Conservation (phyloP, 2,113 vertebrate species). For the Crypturellus undulatus region DNA sequence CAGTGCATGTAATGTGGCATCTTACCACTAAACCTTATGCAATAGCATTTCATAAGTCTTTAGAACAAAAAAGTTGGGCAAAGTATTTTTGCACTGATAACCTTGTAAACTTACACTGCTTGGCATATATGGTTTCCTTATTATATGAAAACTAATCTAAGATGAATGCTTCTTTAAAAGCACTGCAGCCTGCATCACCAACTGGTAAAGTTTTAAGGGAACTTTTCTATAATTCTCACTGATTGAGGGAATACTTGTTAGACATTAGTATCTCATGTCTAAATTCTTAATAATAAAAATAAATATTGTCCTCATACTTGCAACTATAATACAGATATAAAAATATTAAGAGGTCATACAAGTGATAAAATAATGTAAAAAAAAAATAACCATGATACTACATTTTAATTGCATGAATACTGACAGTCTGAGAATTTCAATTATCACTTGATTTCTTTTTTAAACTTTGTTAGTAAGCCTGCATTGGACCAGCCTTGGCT, state of each 20-base stretch:
- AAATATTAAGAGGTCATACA: not conserved
- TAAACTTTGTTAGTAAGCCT: not conserved
- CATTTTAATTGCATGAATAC: not conserved
- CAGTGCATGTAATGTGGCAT: not conserved
- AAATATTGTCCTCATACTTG: not conserved
- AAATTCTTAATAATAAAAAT: not conserved
- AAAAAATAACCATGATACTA: not conserved
- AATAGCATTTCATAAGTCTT: not conserved
- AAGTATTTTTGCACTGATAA: constrained; percentile 73
- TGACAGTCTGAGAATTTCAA: not conserved
- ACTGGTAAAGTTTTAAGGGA: not conserved
- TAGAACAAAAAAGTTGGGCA: constrained; percentile 28
- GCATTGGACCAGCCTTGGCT: not conserved
- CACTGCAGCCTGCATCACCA: not conserved
- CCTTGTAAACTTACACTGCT: constrained; percentile 66
- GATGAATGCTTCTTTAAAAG: constrained; percentile 32
- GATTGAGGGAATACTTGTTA: not conserved
- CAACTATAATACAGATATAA: not conserved
- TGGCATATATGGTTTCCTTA: constrained; percentile 60
- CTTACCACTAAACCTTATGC: not conserved
- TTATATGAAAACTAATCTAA: constrained; percentile 45
- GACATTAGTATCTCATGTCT: not conserved
- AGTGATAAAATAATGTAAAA: not conserved
- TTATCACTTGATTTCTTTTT: not conserved
- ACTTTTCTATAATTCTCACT: not conserved